Conservation (phyloP, 2,797 vertebrate species). For the Uromys caudimaculatus region DNA sequence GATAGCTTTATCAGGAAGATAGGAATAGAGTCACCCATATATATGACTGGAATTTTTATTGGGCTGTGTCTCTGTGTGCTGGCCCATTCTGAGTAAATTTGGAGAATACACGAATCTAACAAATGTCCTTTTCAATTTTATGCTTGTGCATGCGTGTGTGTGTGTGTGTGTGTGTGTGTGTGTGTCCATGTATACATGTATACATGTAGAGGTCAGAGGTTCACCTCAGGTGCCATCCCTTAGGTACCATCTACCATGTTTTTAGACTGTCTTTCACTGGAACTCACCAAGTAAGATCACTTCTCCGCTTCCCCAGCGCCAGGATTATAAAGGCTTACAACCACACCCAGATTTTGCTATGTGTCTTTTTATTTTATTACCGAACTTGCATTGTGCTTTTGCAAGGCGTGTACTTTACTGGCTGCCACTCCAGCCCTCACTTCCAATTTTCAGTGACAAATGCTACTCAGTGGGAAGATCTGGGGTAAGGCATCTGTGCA, state of each 20-base stretch:
- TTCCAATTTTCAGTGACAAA: fast-evolving
- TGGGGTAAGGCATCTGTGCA: neutral
- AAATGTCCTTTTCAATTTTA: neutral
- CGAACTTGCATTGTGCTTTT: neutral
- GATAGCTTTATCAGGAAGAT: neutral
- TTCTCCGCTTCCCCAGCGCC: neutral
- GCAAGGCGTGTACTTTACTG: neutral
- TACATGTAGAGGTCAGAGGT: neutral
- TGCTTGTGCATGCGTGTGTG: neutral
- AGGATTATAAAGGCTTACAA: neutral
- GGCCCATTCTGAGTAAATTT: neutral
- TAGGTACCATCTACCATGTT: neutral
- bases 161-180: neutral
- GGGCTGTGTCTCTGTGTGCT: neutral
- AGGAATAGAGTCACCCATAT: neutral
- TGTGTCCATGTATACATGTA: neutral
- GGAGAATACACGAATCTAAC: neutral
- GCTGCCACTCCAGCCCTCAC: neutral
- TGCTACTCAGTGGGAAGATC: fast-evolving
- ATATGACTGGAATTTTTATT: neutral
- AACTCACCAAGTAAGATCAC: neutral
- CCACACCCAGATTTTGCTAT: neutral
- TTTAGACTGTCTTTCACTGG: neutral
- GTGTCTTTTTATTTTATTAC: neutral
- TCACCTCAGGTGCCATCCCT: neutral